Evolutionary conservation across 1,140 invertebrate genomes (phyloP).

Genomic region (Conus ventricosus): DNA sequence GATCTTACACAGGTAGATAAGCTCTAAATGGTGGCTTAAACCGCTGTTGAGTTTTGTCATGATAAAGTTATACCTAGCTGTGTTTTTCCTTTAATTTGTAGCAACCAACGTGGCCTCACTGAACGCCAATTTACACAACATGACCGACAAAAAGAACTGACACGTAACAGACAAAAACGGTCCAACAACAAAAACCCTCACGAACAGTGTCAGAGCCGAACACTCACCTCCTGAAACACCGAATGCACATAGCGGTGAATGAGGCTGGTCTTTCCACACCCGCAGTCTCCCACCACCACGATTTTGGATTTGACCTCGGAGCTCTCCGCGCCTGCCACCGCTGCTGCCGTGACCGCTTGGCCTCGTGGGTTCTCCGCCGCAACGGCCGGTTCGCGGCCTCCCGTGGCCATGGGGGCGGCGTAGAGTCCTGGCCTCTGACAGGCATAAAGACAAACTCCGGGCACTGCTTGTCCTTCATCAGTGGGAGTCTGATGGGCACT

Average conservation of each 20-base stretch:
- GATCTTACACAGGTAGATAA: too few species aligned
- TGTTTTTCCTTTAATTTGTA: too few species aligned
- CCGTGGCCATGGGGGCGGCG: not conserved
- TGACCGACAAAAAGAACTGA: too few species aligned
- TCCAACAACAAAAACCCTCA: too few species aligned
- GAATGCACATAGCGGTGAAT: slow-evolving; percentile 79
- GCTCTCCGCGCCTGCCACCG: not conserved
- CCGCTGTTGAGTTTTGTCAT: too few species aligned
- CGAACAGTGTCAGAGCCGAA: too few species aligned
- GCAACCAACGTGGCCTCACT: too few species aligned
- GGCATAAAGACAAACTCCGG: slow-evolving; percentile 50
- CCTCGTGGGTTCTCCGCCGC: not conserved
- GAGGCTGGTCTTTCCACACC: slow-evolving; percentile 79
- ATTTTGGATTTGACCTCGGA: slow-evolving; percentile 77
- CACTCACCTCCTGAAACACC: slow-evolving; percentile 77
- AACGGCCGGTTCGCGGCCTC: not conserved
- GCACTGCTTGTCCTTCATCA: slow-evolving; percentile 48
- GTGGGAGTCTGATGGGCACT: not conserved
- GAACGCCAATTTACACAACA: too few species aligned
- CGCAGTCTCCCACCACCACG: slow-evolving; percentile 79
- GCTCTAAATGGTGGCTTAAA: too few species aligned
- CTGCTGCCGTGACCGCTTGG: not conserved
- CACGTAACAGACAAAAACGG: too few species aligned
- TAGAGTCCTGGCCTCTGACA: slow-evolving; percentile 11
- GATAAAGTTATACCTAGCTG: too few species aligned